These are phyloP conservation scores for Drosophila atripex DNA, from an alignment of 2,888 invertebrate species.

Conservation along the genomic window DNA sequence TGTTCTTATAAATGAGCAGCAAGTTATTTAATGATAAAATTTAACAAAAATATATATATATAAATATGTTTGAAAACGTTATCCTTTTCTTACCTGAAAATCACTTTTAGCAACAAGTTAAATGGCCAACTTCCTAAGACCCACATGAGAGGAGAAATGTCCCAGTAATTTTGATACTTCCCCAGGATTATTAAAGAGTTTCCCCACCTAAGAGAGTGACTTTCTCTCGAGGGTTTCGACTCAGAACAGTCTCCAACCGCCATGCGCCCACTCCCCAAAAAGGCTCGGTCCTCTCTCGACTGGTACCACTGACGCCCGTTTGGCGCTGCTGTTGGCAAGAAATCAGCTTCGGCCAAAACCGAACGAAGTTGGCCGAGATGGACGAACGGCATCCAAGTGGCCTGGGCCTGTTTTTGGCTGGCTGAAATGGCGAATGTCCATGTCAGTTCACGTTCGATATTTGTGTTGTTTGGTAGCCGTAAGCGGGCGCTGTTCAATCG, in stretches of 20 bases:
- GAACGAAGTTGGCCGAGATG: slow-evolving; percentile 22
- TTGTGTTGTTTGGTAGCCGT: slow-evolving; percentile 83
- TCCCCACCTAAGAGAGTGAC: background rate
- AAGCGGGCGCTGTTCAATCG: slow-evolving; percentile 58
- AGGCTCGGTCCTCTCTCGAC: slow-evolving; percentile 5
- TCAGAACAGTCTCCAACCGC: slow-evolving; percentile 7
- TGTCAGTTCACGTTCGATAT: slow-evolving; percentile 84
- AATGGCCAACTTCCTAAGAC: background rate
- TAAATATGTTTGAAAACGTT: too few species aligned
- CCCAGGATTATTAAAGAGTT: background rate
- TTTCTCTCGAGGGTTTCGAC: slow-evolving; percentile 1
- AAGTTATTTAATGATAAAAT: too few species aligned
- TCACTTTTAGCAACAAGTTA: slow-evolving; percentile 36
- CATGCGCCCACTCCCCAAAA: slow-evolving; percentile 29
- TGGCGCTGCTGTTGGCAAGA: slow-evolving; percentile 28
- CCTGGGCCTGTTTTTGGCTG: slow-evolving; percentile 58
- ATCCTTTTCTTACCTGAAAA: background rate
- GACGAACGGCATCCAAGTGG: slow-evolving; percentile 44
- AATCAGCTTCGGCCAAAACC: slow-evolving; percentile 6
- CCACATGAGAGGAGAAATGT: background rate
- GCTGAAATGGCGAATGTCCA: slow-evolving; percentile 65
- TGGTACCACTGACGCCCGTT: slow-evolving; percentile 28
- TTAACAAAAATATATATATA: too few species aligned
- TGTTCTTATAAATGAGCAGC: too few species aligned
- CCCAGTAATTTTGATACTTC: slow-evolving; percentile 3